These are phyloP conservation scores for Oryctes rhinoceros DNA, from an alignment of 1,140 invertebrate genomes.

Conservation along the genomic window DNA sequence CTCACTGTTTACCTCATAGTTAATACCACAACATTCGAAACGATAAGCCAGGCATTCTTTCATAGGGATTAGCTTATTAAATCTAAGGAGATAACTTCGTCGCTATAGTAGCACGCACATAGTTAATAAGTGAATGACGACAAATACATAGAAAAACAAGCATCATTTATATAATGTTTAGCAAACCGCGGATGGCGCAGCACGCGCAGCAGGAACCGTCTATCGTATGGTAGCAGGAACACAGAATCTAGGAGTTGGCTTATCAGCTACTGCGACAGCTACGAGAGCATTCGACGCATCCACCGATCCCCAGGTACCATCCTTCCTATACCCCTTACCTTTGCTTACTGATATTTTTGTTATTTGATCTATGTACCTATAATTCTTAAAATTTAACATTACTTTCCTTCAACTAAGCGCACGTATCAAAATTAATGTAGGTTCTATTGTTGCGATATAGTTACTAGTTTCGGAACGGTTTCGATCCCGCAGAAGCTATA, in stretches of 20 bases:
- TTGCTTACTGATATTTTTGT: slow-evolving; percentile 14
- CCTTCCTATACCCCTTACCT: slow-evolving; percentile 51
- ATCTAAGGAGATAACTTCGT: not conserved
- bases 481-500: no score
- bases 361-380: not conserved
- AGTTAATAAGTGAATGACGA: not conserved
- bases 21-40: no score
- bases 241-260: slow-evolving; percentile 75
- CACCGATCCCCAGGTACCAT: slow-evolving; percentile 46
- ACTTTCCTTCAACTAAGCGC: not conserved
- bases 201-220: slow-evolving; percentile 76
- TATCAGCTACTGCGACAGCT: slow-evolving; percentile 71
- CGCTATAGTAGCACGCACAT: not conserved
- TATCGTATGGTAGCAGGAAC: slow-evolving; percentile 80
- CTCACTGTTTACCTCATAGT: no score
- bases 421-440: not conserved
- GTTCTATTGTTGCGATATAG: not conserved
- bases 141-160: not conserved
- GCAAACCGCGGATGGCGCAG: slow-evolving; percentile 79
- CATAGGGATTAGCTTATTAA: no score
- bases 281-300: slow-evolving; percentile 45
- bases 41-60: no score
- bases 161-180: slow-evolving; percentile 57
- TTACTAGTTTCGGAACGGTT: no score
- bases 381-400: not conserved